Conservation (phyloP, 2,113 vertebrate genomes). For the Clarias batrachus region DNA sequence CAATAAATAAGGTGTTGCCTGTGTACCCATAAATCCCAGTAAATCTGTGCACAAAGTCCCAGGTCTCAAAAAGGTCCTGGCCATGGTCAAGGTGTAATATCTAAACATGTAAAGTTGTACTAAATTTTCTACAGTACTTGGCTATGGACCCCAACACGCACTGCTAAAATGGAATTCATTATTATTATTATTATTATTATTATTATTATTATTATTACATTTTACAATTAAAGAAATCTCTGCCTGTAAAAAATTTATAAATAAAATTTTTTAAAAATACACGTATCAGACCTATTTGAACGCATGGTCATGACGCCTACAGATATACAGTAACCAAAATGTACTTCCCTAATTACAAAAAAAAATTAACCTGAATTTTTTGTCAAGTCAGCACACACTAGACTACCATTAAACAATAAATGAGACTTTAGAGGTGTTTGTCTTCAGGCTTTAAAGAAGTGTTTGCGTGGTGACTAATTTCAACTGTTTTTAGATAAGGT, state of each 20-base stretch:
- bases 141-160: not conserved
- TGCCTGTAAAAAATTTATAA: not conserved
- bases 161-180: not conserved
- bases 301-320: not conserved
- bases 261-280: too few species aligned
- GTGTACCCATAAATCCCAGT: not conserved
- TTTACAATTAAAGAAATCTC: not conserved
- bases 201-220: too few species aligned
- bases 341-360: not conserved
- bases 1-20: not conserved
- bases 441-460: constrained; percentile 8
- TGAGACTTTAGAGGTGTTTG: not conserved
- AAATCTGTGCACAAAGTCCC: not conserved
- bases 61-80: not conserved
- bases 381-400: not conserved
- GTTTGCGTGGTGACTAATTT: too few species aligned
- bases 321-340: not conserved
- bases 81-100: too few species aligned
- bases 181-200: too few species aligned
- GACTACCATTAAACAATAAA: not conserved
- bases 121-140: not conserved
- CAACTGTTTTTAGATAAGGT: not conserved
- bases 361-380: not conserved
- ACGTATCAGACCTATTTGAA: not conserved
- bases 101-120: not conserved